These are phyloP conservation scores for Caiman crocodilus DNA, from an alignment of 2,797 vertebrate species.

Conservation along the genomic window DNA sequence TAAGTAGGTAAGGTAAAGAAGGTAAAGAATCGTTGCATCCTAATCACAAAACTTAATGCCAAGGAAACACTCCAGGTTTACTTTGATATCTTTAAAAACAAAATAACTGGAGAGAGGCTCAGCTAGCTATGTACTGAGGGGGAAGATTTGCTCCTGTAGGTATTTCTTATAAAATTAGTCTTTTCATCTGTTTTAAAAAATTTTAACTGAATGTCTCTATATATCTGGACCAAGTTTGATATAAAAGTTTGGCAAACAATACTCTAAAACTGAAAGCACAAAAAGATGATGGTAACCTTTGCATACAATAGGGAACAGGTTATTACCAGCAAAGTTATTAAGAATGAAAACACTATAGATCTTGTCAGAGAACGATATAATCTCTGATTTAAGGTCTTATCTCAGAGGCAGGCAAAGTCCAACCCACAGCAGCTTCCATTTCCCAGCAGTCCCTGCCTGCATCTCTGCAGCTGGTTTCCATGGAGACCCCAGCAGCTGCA, in stretches of 20 bases:
- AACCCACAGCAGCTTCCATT: no score
- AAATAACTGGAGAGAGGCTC: background rate
- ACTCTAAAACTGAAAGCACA: background rate
- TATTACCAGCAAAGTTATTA: background rate
- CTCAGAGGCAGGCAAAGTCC: no score
- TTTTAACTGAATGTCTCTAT: background rate
- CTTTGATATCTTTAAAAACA: background rate
- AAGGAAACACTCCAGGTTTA: background rate
- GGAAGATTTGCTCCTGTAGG: background rate
- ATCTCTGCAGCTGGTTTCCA: background rate
- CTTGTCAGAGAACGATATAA: background rate
- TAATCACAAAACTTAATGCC: background rate
- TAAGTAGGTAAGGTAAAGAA: background rate
- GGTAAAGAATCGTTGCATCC: background rate
- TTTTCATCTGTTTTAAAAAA: background rate
- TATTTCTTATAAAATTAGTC: background rate
- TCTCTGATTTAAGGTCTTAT: no score
- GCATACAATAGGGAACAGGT: background rate
- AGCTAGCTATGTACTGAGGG: background rate
- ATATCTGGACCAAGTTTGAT: background rate
- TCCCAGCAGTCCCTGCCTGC: no score
- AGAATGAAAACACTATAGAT: background rate
- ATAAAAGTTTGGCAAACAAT: background rate
- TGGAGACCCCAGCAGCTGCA: background rate
- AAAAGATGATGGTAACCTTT: background rate